phyloP scores from a whole-genome alignment of 1,140 invertebrate species.

The Musca domestica region DNA sequence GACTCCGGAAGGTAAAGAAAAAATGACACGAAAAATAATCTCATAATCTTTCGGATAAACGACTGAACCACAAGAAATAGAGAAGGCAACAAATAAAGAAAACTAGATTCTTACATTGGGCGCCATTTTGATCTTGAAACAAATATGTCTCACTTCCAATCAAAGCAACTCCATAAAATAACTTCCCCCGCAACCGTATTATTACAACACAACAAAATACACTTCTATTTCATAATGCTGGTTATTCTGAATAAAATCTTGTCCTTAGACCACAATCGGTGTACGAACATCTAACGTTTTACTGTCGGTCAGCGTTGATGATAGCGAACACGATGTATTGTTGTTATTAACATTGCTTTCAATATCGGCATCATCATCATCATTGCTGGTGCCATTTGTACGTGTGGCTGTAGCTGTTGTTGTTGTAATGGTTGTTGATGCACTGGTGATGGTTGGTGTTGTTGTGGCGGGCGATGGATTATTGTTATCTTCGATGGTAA shows the following conservation, averaged over 20 bases:
- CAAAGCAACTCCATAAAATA: too few species aligned
- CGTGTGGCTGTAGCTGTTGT: background rate
- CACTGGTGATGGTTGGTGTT: constrained; percentile 11
- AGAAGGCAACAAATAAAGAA: too few species aligned
- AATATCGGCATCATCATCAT: constrained; percentile 12
- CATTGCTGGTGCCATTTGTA: background rate
- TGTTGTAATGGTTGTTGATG: background rate
- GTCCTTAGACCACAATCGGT: constrained; percentile 44
- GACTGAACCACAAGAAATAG: too few species aligned
- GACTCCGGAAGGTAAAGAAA: too few species aligned
- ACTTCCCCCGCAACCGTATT: too few species aligned
- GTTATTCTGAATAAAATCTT: constrained; percentile 24
- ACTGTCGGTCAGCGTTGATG: constrained; percentile 50
- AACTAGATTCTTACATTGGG: too few species aligned
- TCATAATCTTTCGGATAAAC: too few species aligned
- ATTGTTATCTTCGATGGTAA: background rate
- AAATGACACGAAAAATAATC: too few species aligned
- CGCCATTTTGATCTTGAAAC: too few species aligned
- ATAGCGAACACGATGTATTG: constrained; percentile 49
- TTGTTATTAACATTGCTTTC: constrained; percentile 34
- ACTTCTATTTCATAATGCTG: background rate
- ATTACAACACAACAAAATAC: constrained; percentile 21
- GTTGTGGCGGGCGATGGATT: background rate
- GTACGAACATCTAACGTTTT: constrained; percentile 49
- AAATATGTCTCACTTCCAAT: too few species aligned